phyloP scores from a whole-genome alignment of 2,888 invertebrate genomes.

The Limenitis camilla region DNA sequence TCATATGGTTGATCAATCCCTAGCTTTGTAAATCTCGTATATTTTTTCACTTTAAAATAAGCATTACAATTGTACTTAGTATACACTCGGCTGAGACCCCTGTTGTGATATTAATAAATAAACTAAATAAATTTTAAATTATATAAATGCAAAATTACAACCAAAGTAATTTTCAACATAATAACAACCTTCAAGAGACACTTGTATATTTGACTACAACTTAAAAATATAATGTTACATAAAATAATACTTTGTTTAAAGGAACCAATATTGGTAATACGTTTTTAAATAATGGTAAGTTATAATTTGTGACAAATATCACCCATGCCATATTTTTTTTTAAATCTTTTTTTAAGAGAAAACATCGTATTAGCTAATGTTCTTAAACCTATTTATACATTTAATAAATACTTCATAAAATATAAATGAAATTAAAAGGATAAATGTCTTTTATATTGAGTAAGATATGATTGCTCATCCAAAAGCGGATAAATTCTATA shows the following conservation, averaged over 20 bases:
- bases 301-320: background rate
- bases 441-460: too few relatives aligned
- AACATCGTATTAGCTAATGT: background rate
- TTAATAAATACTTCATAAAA: too few relatives aligned
- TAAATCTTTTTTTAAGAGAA: background rate
- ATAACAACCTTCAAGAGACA: background rate
- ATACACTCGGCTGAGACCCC: too few relatives aligned
- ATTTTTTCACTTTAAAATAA: too few relatives aligned
- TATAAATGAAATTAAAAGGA: too few relatives aligned
- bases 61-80: background rate
- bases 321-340: background rate
- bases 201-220: background rate
- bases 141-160: conserved; percentile 8
- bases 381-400: background rate
- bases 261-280: conserved; percentile 1
- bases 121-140: background rate
- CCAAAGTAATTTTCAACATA: background rate
- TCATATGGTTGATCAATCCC: too few relatives aligned
- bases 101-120: background rate
- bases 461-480: too few relatives aligned
- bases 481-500: too few relatives aligned
- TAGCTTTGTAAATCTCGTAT: too few relatives aligned
- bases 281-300: too few relatives aligned
- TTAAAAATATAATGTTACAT: background rate
- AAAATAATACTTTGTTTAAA: conserved; percentile 6